phyloP scores from a whole-genome alignment of 2,888 invertebrate species.

The Pollenia griseotomentosa region DNA sequence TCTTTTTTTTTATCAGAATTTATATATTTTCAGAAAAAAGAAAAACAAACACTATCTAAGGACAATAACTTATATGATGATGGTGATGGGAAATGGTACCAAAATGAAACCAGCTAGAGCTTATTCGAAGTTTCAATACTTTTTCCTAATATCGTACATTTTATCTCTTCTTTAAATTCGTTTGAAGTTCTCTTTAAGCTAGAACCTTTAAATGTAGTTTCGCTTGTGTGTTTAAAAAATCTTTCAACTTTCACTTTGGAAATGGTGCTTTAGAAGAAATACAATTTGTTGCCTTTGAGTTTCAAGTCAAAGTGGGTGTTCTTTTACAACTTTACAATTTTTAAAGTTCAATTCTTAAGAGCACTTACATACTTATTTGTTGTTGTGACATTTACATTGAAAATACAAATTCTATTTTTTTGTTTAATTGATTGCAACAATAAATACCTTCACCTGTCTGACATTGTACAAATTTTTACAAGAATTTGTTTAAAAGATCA shows the following conservation, averaged over 20 bases:
- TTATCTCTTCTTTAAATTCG: too few species aligned
- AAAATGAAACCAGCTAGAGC: too few species aligned
- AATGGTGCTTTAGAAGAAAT: not conserved
- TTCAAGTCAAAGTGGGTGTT: constrained; percentile 11
- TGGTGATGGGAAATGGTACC: too few species aligned
- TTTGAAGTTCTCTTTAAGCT: too few species aligned
- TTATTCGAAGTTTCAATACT: too few species aligned
- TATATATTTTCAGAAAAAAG: too few species aligned
- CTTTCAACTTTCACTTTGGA: not conserved
- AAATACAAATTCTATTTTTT: constrained; percentile 13
- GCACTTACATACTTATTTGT: not conserved
- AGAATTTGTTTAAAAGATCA: constrained; percentile 6
- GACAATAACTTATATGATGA: too few species aligned
- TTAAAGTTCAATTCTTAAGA: not conserved
- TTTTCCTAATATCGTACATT: too few species aligned
- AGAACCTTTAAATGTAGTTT: too few species aligned
- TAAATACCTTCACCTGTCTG: constrained; percentile 36
- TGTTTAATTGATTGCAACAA: constrained; percentile 40
- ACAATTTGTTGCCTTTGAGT: not conserved
- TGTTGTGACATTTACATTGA: not conserved
- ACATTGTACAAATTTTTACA: constrained; percentile 43
- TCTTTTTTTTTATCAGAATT: too few species aligned
- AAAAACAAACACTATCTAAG: too few species aligned
- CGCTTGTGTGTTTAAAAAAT: not conserved
- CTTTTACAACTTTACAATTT: not conserved